phyloP scores from a whole-genome alignment of 2,888 invertebrate species.

The Cancer borealis region DNA sequence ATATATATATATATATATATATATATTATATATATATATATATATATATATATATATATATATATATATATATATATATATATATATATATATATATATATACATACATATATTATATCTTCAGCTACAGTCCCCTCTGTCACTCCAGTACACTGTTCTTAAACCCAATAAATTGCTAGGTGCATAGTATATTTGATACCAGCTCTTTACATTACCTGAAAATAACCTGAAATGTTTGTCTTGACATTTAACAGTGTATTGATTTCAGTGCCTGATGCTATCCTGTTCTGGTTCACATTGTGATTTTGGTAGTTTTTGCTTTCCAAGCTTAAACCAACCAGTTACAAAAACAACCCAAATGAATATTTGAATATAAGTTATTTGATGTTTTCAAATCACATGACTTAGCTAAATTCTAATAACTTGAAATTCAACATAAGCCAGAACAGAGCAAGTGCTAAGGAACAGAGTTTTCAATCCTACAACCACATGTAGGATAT shows the following conservation, averaged over 20 bases:
- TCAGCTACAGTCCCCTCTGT: not conserved
- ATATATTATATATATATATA: not conserved
- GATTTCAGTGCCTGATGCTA: not conserved
- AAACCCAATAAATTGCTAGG: not conserved
- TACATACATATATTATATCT: not conserved
- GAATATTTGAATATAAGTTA: not conserved
- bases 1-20: not conserved
- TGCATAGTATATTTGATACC: conserved; percentile 28
- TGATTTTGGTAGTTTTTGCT: not conserved
- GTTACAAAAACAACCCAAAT: not conserved
- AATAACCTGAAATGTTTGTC: not conserved
- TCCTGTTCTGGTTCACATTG: not conserved
- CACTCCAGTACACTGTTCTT: conserved; percentile 4
- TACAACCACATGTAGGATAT: not conserved
- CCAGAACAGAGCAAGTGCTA: not conserved
- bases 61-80: not conserved
- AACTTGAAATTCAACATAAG: not conserved
- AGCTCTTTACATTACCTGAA: conserved; percentile 25
- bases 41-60: no score
- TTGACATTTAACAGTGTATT: not conserved
- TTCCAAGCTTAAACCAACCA: not conserved
- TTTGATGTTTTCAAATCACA: not conserved
- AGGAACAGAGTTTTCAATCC: not conserved
- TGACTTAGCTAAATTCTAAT: not conserved
- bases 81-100: not conserved